Evolutionary conservation across 2,797 vertebrate species (phyloP), one percentile per base, ranked within the genome.

Genomic region (Sebastes kiyomatsui): DNA sequence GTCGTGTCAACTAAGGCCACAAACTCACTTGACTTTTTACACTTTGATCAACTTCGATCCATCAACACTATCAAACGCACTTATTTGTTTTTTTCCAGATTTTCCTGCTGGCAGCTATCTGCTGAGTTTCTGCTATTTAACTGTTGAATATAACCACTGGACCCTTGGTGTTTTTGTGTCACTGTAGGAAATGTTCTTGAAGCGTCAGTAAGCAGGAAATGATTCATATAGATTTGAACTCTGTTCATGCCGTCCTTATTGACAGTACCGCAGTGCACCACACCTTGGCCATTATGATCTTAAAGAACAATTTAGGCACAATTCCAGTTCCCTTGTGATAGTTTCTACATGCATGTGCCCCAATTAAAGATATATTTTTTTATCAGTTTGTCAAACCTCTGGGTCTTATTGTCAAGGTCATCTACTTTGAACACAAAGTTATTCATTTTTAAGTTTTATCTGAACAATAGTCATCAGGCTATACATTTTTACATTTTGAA

Each of bases 11-110:
- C 33, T 35, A 28, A 70, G 74, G 33, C 42, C 42, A 22, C 67
- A 32, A 80, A 74, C 75, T 71, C 38, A 42, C 38, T 77, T 67
- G 60, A 77, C 58, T 62, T 28, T 75, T 42, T 22, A 65, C 49
- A 30, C 20, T 65, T 71, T 22, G 22, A 73, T 66, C 56, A 6
- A 58, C 54, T 56, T 61, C 20, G 8, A 77, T 60, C 68, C 54
- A 54, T 64, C 81, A 42, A 28, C 60, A 68, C 20, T 27, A 54
- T 72, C 27, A 33, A 72, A 75, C n/a, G 14, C 38, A 42, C 38
- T 42, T 42, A 42, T 7, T 7, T 7, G 14, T 42, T 0, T 42
- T 42, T 16, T 42, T 42, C 62, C 55, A 35, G n/a, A 23, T 16
- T 22, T 20, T 18, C 0, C 46, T 49, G 46, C 46, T 9, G 16